Evolutionary conservation across 2,888 invertebrate species (phyloP).

Genomic region (Torymus tubicola): DNA sequence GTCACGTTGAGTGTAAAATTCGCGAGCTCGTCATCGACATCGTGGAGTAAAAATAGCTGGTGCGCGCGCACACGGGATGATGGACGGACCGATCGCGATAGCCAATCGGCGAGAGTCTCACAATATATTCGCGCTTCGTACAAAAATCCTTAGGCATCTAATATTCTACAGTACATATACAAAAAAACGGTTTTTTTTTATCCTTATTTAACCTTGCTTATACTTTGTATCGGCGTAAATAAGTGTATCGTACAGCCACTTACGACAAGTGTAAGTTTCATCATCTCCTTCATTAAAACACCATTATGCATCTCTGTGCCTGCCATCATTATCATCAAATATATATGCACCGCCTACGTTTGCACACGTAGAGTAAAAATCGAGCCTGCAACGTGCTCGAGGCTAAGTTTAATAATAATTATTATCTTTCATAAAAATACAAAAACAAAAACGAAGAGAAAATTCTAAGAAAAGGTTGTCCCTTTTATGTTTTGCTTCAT

Average conservation of each 20-base stretch:
- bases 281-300: neutral
- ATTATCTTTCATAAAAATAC: conserved; percentile 21
- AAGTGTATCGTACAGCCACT: conserved; percentile 62
- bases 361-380: conserved; percentile 15
- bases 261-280: conserved; percentile 32
- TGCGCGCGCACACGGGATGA: neutral
- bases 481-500: conserved; percentile 18
- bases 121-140: conserved; percentile 71
- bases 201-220: conserved; percentile 46
- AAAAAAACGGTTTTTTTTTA: conserved; percentile 63
- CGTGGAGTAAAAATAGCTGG: neutral
- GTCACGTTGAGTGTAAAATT: neutral
- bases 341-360: conserved; percentile 34
- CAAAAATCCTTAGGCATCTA: conserved; percentile 68
- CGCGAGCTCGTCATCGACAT: conserved; percentile 13
- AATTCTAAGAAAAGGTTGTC: conserved; percentile 19
- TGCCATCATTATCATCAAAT: no score
- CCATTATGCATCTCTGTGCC: neutral
- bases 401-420: neutral
- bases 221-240: conserved; percentile 62
- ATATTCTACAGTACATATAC: conserved; percentile 75
- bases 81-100: conserved; percentile 73
- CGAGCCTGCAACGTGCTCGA: conserved; percentile 9
- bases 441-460: conserved; percentile 47
- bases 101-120: conserved; percentile 55